Evolutionary conservation across 2,797 vertebrate genomes (phyloP), one percentile per base, ranked within the genome.

Genomic region (Florisuga fusca): DNA sequence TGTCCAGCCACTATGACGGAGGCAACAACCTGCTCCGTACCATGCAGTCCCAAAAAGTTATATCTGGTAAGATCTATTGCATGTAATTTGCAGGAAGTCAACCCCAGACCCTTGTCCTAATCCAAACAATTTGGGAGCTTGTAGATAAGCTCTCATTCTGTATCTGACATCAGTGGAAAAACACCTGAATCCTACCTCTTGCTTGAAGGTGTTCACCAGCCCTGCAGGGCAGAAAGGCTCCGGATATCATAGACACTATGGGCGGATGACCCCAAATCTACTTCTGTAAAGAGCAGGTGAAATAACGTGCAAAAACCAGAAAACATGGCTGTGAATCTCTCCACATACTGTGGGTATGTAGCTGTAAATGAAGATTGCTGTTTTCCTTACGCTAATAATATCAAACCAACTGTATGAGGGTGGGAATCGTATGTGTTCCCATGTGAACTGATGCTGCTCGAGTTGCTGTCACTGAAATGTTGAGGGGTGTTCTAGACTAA

Each of bases 31-130:
- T 74, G 17, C 5, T 63, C 4, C 6, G 81, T 81, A 5, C 33
- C n/a, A 14, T 10, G 3, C 3, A 16, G 8, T 14, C 38, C 31
- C 15, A 48, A 55, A 63, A 85, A 0, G 1, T 8, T 43, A 6
- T 31, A 21, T 11, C 50, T 33, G 25, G 33, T 36, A 69, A 50
- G 12, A 58, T 66, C 14, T 77, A 23, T 31, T 34, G 5, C 1
- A 12, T 53, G 15, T 4, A 31, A 31, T 26, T 38, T 26, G 6
- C 17, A 78, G 12, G 16, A 74, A 7, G 21, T 75, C 45, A 17
- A 4, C 53, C 5, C 18, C 50, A 80, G 38, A n/a, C 25, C 21
- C 14, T 54, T 48, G 10, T 19, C 19, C 45, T 79, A 38, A 34
- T 10, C 8, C 7, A 12, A 43, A 16, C 25, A 21, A 9, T 6